Evolutionary conservation across 2,888 invertebrate species (phyloP).

Genomic region (Orthosia incerta): DNA sequence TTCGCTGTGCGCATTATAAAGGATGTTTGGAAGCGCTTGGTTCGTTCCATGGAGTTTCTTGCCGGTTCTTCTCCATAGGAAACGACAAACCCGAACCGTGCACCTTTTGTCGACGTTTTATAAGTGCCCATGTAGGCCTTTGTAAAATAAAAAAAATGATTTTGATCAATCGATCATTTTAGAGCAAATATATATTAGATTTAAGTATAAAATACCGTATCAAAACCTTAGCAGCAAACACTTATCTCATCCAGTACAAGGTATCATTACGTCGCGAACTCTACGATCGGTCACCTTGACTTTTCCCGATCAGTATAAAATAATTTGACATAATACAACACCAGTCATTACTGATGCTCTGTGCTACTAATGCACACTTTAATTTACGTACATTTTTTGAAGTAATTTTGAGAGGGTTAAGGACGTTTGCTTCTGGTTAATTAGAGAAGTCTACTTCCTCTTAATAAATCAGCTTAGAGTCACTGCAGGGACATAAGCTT

Average conservation of each 20-base stretch:
- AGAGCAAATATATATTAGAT: no score
- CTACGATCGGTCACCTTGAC: conserved; percentile 88
- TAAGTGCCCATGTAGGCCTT: no score
- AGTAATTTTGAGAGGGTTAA: neutral
- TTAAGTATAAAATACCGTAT: conserved; percentile 33
- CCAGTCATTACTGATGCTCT: conserved; percentile 82
- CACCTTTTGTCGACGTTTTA: no score
- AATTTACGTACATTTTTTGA: conserved; percentile 68
- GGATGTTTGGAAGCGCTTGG: no score
- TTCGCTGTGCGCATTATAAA: no score
- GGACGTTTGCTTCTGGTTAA: neutral
- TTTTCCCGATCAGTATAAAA: conserved; percentile 88
- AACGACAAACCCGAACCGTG: no score
- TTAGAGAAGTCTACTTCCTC: conserved; percentile 1
- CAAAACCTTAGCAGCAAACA: conserved; percentile 64
- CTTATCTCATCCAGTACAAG: conserved; percentile 41
- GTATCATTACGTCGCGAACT: conserved; percentile 77
- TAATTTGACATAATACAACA: conserved; percentile 89
- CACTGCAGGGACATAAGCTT: no score
- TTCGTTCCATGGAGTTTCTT: no score
- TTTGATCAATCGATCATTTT: no score
- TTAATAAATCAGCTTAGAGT: no score
- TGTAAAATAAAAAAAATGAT: no score
- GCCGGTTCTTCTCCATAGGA: no score
- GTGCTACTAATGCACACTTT: conserved; percentile 56